Percentiles rank a stretch among this genome's conserved stretches.
Evolutionary conservation across 2,113 vertebrate genomes (phyloP).

Genomic region (Mustelus asterias): DNA sequence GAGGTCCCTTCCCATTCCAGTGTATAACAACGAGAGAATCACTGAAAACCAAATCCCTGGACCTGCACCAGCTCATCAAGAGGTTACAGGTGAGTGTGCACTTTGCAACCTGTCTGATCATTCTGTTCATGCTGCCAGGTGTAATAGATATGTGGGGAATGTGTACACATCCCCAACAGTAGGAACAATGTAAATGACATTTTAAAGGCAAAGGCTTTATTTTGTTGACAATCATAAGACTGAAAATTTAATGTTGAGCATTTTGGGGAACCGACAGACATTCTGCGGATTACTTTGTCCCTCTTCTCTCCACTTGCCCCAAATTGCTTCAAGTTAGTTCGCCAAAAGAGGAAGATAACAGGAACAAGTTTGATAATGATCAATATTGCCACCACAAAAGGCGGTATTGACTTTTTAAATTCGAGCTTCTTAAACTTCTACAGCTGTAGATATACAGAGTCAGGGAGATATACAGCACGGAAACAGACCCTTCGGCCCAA

Average conservation of each 20-base stretch:
- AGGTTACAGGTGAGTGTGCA: not conserved
- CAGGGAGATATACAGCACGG: too few species aligned
- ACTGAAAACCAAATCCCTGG: not conserved
- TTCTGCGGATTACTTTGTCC: too few species aligned
- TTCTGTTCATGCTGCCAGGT: too few species aligned
- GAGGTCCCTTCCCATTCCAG: not conserved
- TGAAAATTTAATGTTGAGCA: not conserved
- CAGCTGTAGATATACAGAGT: too few species aligned
- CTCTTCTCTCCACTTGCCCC: not conserved
- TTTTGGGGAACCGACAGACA: too few species aligned
- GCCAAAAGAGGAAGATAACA: too few species aligned
- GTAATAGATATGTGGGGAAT: not conserved
- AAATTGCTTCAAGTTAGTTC: too few species aligned
- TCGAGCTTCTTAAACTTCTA: too few species aligned
- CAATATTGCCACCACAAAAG: too few species aligned
- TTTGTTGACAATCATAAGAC: not conserved
- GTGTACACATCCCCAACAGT: not conserved
- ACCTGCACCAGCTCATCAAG: not conserved
- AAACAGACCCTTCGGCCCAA: too few species aligned
- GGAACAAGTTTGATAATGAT: too few species aligned
- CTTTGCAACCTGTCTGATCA: not conserved
- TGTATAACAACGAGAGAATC: not conserved
- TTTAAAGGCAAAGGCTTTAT: not conserved
- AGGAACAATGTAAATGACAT: not conserved
- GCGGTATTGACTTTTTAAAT: too few species aligned